phyloP scores from a whole-genome alignment of 35 echinoderm and acorn worm species.

The Stichopus chloronotus region DNA sequence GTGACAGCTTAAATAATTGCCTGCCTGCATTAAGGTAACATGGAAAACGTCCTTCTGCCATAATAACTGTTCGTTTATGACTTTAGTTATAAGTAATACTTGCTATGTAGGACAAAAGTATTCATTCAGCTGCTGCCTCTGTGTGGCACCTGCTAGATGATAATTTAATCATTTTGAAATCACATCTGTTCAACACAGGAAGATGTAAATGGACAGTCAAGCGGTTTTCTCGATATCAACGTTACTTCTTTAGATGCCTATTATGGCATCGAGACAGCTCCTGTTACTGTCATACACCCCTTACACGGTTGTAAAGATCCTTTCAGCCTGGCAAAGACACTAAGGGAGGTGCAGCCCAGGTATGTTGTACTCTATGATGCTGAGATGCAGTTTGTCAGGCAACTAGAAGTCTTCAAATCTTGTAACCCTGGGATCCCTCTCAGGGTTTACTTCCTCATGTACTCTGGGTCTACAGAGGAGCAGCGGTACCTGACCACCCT shows the following conservation, averaged over 20 bases:
- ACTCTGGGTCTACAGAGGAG: conserved; percentile 90
- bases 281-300: conserved; percentile 81
- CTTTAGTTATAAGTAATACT: too few species aligned
- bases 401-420: conserved; percentile 88
- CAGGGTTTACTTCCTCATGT: conserved; percentile 92
- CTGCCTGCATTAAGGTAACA: too few species aligned
- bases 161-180: too few species aligned
- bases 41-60: too few species aligned
- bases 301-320: conserved; percentile 93
- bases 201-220: too few species aligned
- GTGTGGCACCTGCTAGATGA: too few species aligned
- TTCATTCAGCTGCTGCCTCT: too few species aligned
- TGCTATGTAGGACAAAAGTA: too few species aligned
- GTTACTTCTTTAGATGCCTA: conserved; percentile 83
- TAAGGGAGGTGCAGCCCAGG: conserved; percentile 81
- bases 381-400: conserved; percentile 98
- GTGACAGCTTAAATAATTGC: too few species aligned
- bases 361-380: conserved; percentile 97
- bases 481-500: conserved; percentile 92
- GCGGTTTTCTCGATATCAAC: background rate
- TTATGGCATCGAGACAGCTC: conserved; percentile 74
- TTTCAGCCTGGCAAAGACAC: conserved; percentile 81
- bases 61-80: too few species aligned
- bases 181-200: too few species aligned
- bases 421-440: conserved; percentile 72